Evolutionary conservation across 53 echinoderm and acorn worm genomes (phyloP), one percentile per base, ranked within the genome.

Genomic region (Hippasteria phrygiana): DNA sequence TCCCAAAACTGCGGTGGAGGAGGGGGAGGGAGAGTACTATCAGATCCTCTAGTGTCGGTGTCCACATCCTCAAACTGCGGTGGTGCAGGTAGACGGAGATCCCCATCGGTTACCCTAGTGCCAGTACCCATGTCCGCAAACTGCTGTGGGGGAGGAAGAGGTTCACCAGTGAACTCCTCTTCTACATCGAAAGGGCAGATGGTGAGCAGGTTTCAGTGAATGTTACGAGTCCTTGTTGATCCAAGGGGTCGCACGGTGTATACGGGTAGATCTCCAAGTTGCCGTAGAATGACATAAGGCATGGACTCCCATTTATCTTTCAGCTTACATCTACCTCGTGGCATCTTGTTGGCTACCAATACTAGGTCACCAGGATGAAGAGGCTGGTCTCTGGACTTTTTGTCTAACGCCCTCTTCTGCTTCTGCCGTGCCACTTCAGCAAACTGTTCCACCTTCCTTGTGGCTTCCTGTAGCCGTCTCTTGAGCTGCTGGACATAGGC

Each of bases 291-390:
- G 26, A 37, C 22, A 11, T 73, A 74, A 24, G 87, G 73, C 5
- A 35, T 29, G 8, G 26, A 10, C 28, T 87, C 87, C 87, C 87
- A 87, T 10, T 47, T 43, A 34, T 87, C 74, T 14, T 26, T 55
- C 26, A 87, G 54, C 43, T 87, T 87, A 24, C 74, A 37, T 9
- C 37, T 36, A 4, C 87, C 87, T 28, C 53, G 29, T 8, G 42
- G 27, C 2, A 26, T 38, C 8, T 55, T 73, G 14, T 66, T 73
- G 3, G 54, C 55, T 10, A 87, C 87, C 1, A 87, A 59, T 1
- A 87, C 87, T 39, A 38, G 3, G 27, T 73, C 87, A 33, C 87
- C 87, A n/a, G 74, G 73, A 10, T 37, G 28, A 20, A 87, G 39
- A 11, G 27, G 1, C 2, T 9, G 5, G 8, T 87, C 87, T 2